These are phyloP conservation scores for Phrynocephalus forsythii DNA, from an alignment of 2,797 vertebrate species.

Conservation along the genomic window DNA sequence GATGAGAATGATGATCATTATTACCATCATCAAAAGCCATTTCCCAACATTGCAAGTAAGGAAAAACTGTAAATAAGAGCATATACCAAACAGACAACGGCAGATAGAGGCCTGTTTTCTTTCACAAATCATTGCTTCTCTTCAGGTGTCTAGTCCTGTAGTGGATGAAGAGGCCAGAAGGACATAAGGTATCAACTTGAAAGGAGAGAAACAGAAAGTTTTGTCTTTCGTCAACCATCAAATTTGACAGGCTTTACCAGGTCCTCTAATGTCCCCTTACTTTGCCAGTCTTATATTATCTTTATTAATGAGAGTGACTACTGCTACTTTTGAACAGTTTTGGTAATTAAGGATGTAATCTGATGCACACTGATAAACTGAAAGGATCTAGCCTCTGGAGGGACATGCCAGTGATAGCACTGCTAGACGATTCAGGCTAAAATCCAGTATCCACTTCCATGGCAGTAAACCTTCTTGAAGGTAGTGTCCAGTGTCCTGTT, in stretches of 20 bases:
- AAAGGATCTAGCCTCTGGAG: background rate
- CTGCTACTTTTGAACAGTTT: background rate
- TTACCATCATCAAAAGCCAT: no score
- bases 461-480: background rate
- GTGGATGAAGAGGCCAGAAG: no score
- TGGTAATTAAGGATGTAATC: background rate
- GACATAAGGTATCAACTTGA: background rate
- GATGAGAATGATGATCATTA: background rate
- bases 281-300: background rate
- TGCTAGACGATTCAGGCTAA: background rate
- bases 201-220: background rate
- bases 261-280: background rate
- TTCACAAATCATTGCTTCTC: background rate
- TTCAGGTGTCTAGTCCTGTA: background rate
- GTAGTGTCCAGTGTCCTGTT: background rate
- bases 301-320: background rate
- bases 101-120: background rate
- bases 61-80: background rate
- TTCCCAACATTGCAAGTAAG: background rate
- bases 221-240: background rate
- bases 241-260: background rate
- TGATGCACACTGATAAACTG: background rate
- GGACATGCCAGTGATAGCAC: background rate
- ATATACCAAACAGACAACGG: background rate
- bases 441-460: background rate